These are phyloP conservation scores for Apamea anceps DNA, from an alignment of 2,888 invertebrate species.

Conservation along the genomic window DNA sequence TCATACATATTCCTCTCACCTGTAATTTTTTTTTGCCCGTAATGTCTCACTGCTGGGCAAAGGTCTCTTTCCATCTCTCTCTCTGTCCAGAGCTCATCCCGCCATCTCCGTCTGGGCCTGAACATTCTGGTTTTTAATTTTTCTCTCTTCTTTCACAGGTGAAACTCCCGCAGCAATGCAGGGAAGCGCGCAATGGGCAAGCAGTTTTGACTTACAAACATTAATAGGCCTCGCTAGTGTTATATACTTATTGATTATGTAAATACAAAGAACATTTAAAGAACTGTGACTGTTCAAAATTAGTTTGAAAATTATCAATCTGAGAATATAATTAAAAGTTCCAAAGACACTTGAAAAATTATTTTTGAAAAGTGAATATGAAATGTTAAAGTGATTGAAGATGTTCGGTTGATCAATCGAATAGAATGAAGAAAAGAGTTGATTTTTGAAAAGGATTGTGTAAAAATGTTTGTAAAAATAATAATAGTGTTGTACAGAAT, in stretches of 20 bases:
- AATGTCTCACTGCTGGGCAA: too few species aligned
- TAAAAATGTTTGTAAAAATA: conserved; percentile 65
- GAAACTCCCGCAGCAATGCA: conserved; percentile 97
- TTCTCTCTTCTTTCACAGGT: conserved; percentile 87
- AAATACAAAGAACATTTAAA: conserved; percentile 50
- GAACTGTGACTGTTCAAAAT: conserved; percentile 19
- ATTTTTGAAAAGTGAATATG: conserved; percentile 34
- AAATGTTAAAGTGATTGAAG: conserved; percentile 10
- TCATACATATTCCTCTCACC: not conserved
- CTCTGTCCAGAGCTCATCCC: too few species aligned
- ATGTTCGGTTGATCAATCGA: conserved; percentile 26
- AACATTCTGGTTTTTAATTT: not conserved
- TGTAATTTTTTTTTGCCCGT: not conserved
- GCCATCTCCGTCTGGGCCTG: too few species aligned
- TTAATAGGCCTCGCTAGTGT: conserved; percentile 71
- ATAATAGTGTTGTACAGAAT: conserved; percentile 65
- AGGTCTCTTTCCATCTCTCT: too few species aligned
- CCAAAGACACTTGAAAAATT: conserved; percentile 20
- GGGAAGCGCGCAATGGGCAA: conserved; percentile 91
- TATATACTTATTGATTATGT: conserved; percentile 68
- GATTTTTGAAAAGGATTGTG: conserved; percentile 9
- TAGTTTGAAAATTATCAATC: conserved; percentile 19
- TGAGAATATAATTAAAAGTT: conserved; percentile 13
- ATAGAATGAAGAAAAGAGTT: not conserved
- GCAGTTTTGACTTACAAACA: conserved; percentile 77